phyloP scores from a whole-genome alignment of 2,888 invertebrate species.

The Apodemia hepburni region DNA sequence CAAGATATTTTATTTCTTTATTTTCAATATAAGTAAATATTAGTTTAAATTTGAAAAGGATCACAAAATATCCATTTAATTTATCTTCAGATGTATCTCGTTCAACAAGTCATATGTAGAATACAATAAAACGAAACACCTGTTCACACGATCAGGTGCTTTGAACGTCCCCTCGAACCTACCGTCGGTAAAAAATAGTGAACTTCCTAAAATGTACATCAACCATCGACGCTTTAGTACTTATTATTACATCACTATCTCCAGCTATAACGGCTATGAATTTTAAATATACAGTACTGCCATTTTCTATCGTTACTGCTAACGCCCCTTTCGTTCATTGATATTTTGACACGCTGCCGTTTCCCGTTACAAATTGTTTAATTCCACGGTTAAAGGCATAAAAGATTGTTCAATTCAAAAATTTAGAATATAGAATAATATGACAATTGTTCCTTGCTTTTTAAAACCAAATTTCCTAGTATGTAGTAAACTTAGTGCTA shows the following conservation, averaged over 20 bases:
- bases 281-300: not conserved
- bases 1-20: too few species aligned
- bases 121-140: conserved; percentile 41
- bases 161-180: conserved; percentile 34
- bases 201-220: not conserved
- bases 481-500: too few species aligned
- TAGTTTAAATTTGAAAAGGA: too few species aligned
- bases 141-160: conserved; percentile 57
- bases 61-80: not conserved
- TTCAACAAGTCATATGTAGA: conserved; percentile 35
- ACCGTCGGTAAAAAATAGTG: conserved; percentile 27
- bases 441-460: not conserved
- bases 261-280: conserved; percentile 23
- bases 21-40: too few species aligned
- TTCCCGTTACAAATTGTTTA: conserved; percentile 41
- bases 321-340: conserved; percentile 39
- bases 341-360: conserved; percentile 44
- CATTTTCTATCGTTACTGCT: not conserved
- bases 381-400: conserved; percentile 19
- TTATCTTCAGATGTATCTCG: conserved; percentile 39
- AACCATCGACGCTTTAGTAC: conserved; percentile 33
- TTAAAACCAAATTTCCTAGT: not conserved
- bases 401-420: conserved; percentile 3
- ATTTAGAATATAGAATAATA: not conserved
- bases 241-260: not conserved